A percentile compares a stretch with the other conserved stretches of the same genome.
These are phyloP conservation scores for Melanchra persicariae DNA, from an alignment of 2,888 invertebrate species.

Conservation along the genomic window DNA sequence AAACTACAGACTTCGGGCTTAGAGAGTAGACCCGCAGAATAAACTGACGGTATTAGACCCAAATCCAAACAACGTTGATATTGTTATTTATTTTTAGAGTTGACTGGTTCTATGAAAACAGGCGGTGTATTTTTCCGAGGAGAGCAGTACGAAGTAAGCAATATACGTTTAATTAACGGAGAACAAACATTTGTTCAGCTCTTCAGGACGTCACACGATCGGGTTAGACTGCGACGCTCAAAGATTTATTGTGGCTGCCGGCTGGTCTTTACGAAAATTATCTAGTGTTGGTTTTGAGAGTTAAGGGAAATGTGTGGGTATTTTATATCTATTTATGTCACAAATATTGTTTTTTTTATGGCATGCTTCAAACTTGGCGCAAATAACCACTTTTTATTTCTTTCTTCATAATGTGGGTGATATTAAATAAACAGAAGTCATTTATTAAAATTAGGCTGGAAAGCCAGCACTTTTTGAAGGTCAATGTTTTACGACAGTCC, in stretches of 20 bases:
- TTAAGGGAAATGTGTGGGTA: background rate
- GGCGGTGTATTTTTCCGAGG: conserved; percentile 65
- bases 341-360: too few relatives aligned
- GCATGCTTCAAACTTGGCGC: too few relatives aligned
- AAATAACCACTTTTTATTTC: too few relatives aligned
- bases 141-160: conserved; percentile 67
- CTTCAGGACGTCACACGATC: conserved; percentile 65
- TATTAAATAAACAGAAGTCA: too few relatives aligned
- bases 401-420: too few relatives aligned
- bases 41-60: conserved; percentile 39
- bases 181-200: conserved; percentile 78
- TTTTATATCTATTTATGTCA: too few relatives aligned
- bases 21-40: too few relatives aligned
- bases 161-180: conserved; percentile 82
- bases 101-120: conserved; percentile 59
- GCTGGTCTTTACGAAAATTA: conserved; percentile 9
- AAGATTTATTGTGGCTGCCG: conserved; percentile 34
- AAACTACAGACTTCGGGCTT: too few relatives aligned
- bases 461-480: too few relatives aligned
- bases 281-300: background rate
- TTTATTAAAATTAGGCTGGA: too few relatives aligned
- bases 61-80: conserved; percentile 45
- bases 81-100: conserved; percentile 65
- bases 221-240: conserved; percentile 64
- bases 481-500: too few relatives aligned